phyloP scores from a whole-genome alignment of 2,113 vertebrate genomes.

The Australoheros scitulus region DNA sequence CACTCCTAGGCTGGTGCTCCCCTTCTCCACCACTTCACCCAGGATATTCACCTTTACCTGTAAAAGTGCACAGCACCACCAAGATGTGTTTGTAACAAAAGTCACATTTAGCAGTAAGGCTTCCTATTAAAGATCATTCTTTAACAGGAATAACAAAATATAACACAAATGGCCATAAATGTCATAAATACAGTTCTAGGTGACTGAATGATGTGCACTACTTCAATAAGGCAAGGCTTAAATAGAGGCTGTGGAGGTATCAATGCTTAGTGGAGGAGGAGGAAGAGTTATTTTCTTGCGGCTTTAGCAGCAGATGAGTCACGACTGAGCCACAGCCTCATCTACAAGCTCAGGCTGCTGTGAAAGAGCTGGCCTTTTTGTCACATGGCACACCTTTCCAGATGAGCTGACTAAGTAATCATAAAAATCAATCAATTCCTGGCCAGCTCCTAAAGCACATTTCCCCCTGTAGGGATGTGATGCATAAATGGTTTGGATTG shows the following conservation, averaged over 20 bases:
- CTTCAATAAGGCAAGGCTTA: background rate
- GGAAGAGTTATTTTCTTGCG: background rate
- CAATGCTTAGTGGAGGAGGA: background rate
- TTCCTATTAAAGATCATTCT: background rate
- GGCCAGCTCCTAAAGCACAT: background rate
- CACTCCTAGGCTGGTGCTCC: constrained; percentile 87
- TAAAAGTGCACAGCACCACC: background rate
- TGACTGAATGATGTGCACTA: background rate
- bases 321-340: background rate
- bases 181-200: background rate
- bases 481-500: background rate
- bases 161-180: background rate
- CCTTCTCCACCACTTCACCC: constrained; percentile 92
- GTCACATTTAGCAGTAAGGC: background rate
- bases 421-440: background rate
- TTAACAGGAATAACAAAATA: background rate
- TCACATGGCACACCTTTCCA: background rate
- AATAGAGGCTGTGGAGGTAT: background rate
- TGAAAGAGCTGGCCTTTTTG: background rate
- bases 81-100: background rate
- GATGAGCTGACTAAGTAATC: background rate
- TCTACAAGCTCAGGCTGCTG: background rate
- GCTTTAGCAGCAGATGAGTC: background rate
- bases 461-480: background rate
- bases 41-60: constrained; percentile 97